Evolutionary conservation across 2,888 invertebrate genomes (phyloP).

Genomic region (Diabrotica balteata): DNA sequence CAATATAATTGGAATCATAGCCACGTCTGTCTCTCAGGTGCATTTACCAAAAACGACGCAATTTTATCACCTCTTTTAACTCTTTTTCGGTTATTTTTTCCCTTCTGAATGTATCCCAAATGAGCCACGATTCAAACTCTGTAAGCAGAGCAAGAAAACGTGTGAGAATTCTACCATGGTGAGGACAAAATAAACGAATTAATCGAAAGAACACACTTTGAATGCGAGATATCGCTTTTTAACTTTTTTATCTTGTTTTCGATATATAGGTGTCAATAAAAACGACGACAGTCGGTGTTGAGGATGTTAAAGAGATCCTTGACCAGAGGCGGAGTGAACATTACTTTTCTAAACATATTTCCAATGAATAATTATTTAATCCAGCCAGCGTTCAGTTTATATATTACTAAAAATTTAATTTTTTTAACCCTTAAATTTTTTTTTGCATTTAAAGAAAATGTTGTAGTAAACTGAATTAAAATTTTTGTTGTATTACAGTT

Average conservation of each 20-base stretch:
- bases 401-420: no score
- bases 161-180: constrained; percentile 17
- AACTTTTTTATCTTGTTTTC: constrained; percentile 44
- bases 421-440: no score
- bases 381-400: no score
- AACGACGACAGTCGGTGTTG: constrained; percentile 28
- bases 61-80: constrained; percentile 20
- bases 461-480: no score
- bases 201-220: constrained; percentile 33
- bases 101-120: constrained; percentile 20
- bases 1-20: constrained; percentile 7
- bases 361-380: no score
- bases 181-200: constrained; percentile 28
- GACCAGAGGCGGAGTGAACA: constrained; percentile 4
- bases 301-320: constrained; percentile 16
- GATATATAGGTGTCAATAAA: constrained; percentile 45
- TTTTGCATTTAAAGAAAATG: no score
- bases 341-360: no score
- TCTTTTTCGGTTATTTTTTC: constrained; percentile 10
- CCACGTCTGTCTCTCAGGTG: constrained; percentile 16
- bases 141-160: constrained; percentile 14
- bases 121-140: constrained; percentile 21
- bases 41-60: constrained; percentile 21
- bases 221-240: constrained; percentile 39
- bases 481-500: no score